These are phyloP conservation scores for Meriones psammophilus DNA, from an alignment of 2,797 vertebrate genomes.

Conservation along the genomic window DNA sequence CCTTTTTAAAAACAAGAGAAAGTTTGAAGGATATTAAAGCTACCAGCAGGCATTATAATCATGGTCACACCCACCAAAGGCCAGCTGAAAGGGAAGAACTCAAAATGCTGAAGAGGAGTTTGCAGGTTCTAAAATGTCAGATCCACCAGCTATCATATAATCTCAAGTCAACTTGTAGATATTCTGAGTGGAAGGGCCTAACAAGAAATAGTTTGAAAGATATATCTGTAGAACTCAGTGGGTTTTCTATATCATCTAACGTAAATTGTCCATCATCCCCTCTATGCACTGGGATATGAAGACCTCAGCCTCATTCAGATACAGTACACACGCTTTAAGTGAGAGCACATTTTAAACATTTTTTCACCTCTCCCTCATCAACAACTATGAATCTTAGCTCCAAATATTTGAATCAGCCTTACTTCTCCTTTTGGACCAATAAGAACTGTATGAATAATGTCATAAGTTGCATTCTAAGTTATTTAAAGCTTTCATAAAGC, in stretches of 20 bases:
- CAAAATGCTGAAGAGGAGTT: constrained; percentile 6
- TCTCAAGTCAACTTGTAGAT: constrained; percentile 3
- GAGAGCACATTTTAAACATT: neutral
- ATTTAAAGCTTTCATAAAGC: neutral
- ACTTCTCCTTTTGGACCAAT: neutral
- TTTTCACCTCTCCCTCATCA: neutral
- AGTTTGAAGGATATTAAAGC: constrained; percentile 28
- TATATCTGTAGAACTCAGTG: neutral
- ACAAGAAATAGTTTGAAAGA: neutral
- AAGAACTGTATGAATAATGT: neutral
- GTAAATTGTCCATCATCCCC: neutral
- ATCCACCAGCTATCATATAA: neutral
- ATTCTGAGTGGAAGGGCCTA: neutral
- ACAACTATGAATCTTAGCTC: neutral
- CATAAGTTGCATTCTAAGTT: neutral
- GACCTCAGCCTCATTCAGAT: neutral
- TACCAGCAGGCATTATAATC: constrained; percentile 4
- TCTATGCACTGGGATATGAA: neutral
- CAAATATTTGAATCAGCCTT: constrained; percentile 24
- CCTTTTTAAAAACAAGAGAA: constrained; percentile 23
- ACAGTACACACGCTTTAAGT: neutral
- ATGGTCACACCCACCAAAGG: neutral
- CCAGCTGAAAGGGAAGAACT: neutral
- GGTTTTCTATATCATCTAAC: neutral
- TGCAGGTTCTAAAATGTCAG: constrained; percentile 30